These are phyloP conservation scores for Galeopsomyia nigrocyanea DNA, from an alignment of 2,888 invertebrate species.

Conservation along the genomic window DNA sequence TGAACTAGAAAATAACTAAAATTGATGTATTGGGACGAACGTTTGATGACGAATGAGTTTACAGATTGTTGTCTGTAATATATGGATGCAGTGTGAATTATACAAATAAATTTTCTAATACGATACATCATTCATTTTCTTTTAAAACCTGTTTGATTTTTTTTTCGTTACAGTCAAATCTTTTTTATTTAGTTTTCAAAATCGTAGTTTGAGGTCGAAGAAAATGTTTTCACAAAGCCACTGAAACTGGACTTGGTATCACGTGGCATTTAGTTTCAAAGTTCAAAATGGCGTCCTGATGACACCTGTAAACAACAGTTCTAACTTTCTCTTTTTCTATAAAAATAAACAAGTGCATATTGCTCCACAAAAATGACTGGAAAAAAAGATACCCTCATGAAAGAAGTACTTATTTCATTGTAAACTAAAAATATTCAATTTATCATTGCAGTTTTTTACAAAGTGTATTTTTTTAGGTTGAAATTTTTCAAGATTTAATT, in stretches of 20 bases:
- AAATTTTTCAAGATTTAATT: slow-evolving; percentile 57
- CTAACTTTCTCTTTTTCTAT: slow-evolving; percentile 3
- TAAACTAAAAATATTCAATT: neutral
- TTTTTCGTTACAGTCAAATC: slow-evolving; percentile 2
- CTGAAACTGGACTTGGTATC: neutral
- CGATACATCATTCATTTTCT: slow-evolving; percentile 11
- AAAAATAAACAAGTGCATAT: slow-evolving; percentile 6
- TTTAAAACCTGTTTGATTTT: slow-evolving; percentile 10
- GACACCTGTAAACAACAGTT: slow-evolving; percentile 19
- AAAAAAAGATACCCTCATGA: slow-evolving; percentile 28
- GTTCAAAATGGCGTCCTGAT: slow-evolving; percentile 44
- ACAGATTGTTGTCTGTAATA: slow-evolving; percentile 56
- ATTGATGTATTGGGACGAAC: slow-evolving; percentile 35
- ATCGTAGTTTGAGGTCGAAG: neutral
- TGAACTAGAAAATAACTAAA: slow-evolving; percentile 36
- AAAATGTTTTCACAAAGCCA: slow-evolving; percentile 26
- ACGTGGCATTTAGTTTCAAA: slow-evolving; percentile 29
- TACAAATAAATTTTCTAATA: slow-evolving; percentile 59
- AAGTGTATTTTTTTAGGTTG: slow-evolving; percentile 55
- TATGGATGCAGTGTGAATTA: slow-evolving; percentile 57
- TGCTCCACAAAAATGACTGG: slow-evolving; percentile 35
- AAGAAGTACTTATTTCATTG: slow-evolving; percentile 32
- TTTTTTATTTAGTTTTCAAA: too few species aligned
- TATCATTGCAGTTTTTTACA: neutral
- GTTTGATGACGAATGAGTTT: slow-evolving; percentile 57